Percentiles rank a stretch among this genome's conserved stretches.
Conservation (phyloP, 37 sponge, comb jelly and placozoan species). For the Halichondria panicea region DNA sequence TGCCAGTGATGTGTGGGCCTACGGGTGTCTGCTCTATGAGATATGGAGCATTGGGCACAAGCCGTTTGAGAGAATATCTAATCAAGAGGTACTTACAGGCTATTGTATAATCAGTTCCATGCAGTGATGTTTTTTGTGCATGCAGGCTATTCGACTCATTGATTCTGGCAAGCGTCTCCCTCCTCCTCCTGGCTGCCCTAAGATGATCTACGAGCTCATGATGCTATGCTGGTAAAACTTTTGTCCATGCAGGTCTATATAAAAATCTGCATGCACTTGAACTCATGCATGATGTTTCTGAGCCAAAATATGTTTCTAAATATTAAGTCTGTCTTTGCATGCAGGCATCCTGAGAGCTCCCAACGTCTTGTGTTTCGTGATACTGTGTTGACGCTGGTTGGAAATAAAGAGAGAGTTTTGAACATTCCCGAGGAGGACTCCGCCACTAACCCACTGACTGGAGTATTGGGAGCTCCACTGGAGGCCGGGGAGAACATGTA, state of each 20-base stretch:
- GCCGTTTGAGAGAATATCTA: constrained; percentile 16
- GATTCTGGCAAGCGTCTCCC: constrained; percentile 26
- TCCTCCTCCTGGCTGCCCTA: constrained; percentile 47
- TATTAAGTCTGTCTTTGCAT: background rate
- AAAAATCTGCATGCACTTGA: background rate
- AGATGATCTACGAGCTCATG: constrained; percentile 20
- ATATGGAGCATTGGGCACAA: constrained; percentile 49
- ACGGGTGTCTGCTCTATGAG: constrained; percentile 50
- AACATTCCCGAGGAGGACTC: constrained; percentile 19
- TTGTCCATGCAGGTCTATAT: background rate
- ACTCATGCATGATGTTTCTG: background rate
- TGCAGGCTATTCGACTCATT: constrained; percentile 20
- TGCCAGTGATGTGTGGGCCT: constrained; percentile 58
- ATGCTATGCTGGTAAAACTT: constrained; percentile 44
- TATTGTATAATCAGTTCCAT: background rate
- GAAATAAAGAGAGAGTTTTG: constrained; percentile 2
- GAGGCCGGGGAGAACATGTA: constrained; percentile 43
- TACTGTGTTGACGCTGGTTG: constrained; percentile 6
- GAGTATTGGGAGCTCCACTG: constrained; percentile 42
- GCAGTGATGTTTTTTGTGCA: background rate
- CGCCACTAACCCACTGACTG: constrained; percentile 3
- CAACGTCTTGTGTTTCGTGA: constrained; percentile 18
- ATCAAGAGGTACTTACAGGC: constrained; percentile 4
- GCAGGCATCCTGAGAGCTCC: constrained; percentile 16
- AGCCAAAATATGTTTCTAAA: background rate